These are phyloP conservation scores for Temnothorax nylanderi DNA, from an alignment of 1,140 invertebrate species.

Conservation along the genomic window DNA sequence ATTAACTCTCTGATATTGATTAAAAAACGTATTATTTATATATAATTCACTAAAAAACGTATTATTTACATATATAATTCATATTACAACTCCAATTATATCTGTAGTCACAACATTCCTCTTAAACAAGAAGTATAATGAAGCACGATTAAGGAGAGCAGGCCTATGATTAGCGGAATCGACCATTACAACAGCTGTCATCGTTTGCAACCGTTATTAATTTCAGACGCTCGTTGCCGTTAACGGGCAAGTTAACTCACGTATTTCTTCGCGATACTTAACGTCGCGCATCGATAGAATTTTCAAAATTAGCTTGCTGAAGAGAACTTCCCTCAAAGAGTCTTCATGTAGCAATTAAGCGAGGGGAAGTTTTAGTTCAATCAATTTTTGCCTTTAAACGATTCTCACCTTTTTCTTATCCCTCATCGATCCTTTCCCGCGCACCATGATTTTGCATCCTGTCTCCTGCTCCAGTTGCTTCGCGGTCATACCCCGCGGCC, in stretches of 20 bases:
- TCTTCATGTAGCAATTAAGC: background rate
- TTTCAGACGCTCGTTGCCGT: background rate
- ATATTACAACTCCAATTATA: background rate
- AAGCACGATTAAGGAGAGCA: background rate
- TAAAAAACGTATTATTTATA: background rate
- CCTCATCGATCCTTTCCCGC: conserved; percentile 99
- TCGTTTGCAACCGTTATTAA: background rate
- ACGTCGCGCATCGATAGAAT: background rate
- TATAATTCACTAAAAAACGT: too few species aligned
- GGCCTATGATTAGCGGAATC: background rate
- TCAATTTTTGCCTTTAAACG: background rate
- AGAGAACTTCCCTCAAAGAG: background rate
- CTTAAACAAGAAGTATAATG: conserved; percentile 1
- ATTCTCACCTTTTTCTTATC: conserved; percentile 98
- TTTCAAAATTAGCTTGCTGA: background rate
- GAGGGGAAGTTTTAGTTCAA: background rate
- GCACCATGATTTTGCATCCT: conserved; percentile 99
- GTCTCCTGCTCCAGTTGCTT: conserved; percentile 99
- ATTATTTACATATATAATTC: background rate
- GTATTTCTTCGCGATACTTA: background rate
- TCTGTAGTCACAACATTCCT: background rate
- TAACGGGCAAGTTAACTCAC: background rate
- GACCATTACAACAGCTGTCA: background rate
- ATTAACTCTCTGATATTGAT: background rate
- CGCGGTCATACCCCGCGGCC: conserved; percentile 99